phyloP scores from a whole-genome alignment of 1,140 invertebrate species.

The Colletes gigas region DNA sequence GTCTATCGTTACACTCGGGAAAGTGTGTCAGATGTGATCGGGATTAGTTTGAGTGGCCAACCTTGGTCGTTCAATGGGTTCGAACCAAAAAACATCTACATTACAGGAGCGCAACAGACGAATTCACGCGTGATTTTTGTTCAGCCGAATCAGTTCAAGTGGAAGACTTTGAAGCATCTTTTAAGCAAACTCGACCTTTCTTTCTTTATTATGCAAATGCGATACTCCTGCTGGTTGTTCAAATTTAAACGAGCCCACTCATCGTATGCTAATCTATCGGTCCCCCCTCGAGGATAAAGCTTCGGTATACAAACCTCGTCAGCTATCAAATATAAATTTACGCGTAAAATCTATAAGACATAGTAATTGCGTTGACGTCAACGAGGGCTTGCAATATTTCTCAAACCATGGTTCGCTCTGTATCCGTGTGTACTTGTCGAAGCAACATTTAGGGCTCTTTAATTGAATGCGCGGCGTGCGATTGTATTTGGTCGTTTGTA shows the following conservation, averaged over 20 bases:
- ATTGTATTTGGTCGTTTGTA: conserved; percentile 24
- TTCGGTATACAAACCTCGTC: background rate
- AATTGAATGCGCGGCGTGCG: conserved; percentile 7
- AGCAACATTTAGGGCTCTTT: conserved; percentile 32
- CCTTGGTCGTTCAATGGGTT: background rate
- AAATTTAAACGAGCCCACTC: conserved; percentile 39
- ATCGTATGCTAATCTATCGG: conserved; percentile 33
- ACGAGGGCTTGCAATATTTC: background rate
- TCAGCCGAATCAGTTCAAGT: background rate
- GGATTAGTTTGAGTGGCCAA: background rate
- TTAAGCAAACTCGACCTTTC: background rate
- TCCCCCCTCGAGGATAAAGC: background rate
- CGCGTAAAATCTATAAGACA: background rate
- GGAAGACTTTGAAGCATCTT: conserved; percentile 5
- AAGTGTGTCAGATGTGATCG: background rate
- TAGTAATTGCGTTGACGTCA: background rate
- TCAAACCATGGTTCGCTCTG: conserved; percentile 10
- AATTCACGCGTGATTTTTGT: conserved; percentile 5
- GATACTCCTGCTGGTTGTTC: background rate
- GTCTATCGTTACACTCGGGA: background rate
- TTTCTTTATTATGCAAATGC: conserved; percentile 28
- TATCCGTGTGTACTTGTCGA: conserved; percentile 4
- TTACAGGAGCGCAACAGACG: background rate
- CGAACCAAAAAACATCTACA: conserved; percentile 6
- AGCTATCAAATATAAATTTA: background rate